Conservation (phyloP, 2,888 invertebrate genomes). For the Latheticus oryzae region DNA sequence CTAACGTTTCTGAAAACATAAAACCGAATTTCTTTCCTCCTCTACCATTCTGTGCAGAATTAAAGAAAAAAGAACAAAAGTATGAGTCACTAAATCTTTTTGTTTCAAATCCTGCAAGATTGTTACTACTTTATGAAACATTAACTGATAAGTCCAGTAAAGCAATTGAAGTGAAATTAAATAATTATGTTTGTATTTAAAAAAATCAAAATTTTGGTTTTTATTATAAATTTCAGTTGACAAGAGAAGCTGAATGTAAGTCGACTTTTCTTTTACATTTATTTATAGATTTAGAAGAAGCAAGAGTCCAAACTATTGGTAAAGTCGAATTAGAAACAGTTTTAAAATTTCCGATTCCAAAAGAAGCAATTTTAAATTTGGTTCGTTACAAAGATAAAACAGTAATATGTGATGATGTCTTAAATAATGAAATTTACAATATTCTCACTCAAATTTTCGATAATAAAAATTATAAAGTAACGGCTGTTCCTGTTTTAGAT, state of each 20-base stretch:
- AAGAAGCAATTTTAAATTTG: slow-evolving; percentile 50
- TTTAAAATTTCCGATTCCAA: slow-evolving; percentile 64
- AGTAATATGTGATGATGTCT: slow-evolving; percentile 47
- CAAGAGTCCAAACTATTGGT: slow-evolving; percentile 72
- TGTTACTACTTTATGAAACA: slow-evolving; percentile 69
- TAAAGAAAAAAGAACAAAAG: too few relatives aligned
- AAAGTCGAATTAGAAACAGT: slow-evolving; percentile 66
- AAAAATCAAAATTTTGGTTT: slow-evolving; percentile 21
- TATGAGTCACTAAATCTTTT: slow-evolving; percentile 64
- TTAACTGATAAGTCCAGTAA: slow-evolving; percentile 67
- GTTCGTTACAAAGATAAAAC: slow-evolving; percentile 65
- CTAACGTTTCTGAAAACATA: too few relatives aligned
- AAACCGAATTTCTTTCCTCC: too few relatives aligned
- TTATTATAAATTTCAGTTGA: slow-evolving; percentile 57
- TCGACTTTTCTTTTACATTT: slow-evolving; percentile 69
- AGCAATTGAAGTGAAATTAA: slow-evolving; percentile 71
- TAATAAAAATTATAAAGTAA: slow-evolving; percentile 46
- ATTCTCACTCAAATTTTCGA: slow-evolving; percentile 51
- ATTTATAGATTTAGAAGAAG: slow-evolving; percentile 69
- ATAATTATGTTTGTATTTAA: slow-evolving; percentile 67
- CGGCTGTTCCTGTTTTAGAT: slow-evolving; percentile 52
- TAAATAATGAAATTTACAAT: slow-evolving; percentile 56
- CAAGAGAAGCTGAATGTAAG: slow-evolving; percentile 67
- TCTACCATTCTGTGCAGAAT: neutral
- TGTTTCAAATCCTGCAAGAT: slow-evolving; percentile 70